Evolutionary conservation across 2,113 vertebrate genomes (phyloP).

Genomic region (Leptocoma aspasia): DNA sequence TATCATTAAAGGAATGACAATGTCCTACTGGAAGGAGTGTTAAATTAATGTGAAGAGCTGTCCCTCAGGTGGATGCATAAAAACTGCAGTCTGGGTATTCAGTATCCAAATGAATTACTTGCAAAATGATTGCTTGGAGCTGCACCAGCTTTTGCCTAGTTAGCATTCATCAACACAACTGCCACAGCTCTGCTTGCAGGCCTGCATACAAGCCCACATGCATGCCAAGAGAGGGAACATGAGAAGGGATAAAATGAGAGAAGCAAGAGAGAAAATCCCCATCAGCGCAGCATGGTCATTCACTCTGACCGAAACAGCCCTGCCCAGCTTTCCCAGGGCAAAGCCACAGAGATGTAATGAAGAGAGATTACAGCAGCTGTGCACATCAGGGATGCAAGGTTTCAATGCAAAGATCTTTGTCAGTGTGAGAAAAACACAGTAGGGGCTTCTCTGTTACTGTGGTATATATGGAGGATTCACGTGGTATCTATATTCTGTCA

Average conservation of each 20-base stretch:
- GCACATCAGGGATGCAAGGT: background rate
- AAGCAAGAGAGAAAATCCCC: background rate
- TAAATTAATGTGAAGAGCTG: background rate
- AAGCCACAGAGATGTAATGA: background rate
- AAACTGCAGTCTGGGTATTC: background rate
- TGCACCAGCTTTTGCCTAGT: background rate
- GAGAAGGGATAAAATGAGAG: background rate
- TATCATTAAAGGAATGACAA: background rate
- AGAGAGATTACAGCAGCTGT: background rate
- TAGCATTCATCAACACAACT: background rate
- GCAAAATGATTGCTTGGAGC: background rate
- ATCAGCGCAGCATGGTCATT: background rate
- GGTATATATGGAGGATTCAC: background rate
- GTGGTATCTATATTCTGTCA: background rate
- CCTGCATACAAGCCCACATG: background rate
- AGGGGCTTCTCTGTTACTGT: background rate
- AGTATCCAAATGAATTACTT: background rate
- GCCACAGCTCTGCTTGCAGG: background rate
- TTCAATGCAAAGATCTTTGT: background rate
- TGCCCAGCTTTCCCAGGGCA: background rate
- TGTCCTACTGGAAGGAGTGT: background rate
- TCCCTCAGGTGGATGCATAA: background rate
- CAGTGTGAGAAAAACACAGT: background rate
- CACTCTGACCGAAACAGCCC: background rate
- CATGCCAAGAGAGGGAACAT: background rate